Evolutionary conservation across 2,888 invertebrate genomes (phyloP).

Genomic region (Clusia tigrina): DNA sequence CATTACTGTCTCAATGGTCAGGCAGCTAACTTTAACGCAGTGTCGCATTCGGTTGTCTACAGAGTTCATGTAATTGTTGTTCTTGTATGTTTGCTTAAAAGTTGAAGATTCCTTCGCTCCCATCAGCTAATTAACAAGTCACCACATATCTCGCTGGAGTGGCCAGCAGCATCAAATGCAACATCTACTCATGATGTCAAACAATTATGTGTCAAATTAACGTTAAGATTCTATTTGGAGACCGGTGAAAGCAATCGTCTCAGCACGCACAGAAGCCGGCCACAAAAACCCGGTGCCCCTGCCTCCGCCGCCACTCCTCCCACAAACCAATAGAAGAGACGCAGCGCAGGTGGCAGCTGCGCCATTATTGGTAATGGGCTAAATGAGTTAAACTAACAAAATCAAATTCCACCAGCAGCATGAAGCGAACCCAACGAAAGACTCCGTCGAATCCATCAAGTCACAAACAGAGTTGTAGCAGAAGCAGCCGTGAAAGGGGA

Average conservation of each 20-base stretch:
- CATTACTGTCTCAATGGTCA: too few relatives aligned
- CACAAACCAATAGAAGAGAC: neutral
- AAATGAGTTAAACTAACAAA: neutral
- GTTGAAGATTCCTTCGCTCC: neutral
- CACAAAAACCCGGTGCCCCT: neutral
- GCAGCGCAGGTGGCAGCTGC: conserved; percentile 54
- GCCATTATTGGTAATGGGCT: conserved; percentile 52
- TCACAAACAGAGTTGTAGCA: neutral
- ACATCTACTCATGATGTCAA: conserved; percentile 32
- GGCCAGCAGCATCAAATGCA: conserved; percentile 31
- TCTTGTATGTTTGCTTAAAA: too few relatives aligned
- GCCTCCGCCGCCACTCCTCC: too few relatives aligned
- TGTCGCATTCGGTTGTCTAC: too few relatives aligned
- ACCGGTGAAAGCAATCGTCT: neutral
- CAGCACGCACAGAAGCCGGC: neutral
- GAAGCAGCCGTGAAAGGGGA: neutral
- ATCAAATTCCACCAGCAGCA: neutral
- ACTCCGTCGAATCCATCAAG: neutral
- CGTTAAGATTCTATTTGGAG: conserved; percentile 5
- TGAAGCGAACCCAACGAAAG: neutral
- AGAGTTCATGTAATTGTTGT: too few relatives aligned
- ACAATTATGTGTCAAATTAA: conserved; percentile 18
- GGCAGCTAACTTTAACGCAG: too few relatives aligned
- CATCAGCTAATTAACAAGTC: conserved; percentile 6
- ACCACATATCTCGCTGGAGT: neutral